phyloP scores from a whole-genome alignment of 2,113 vertebrate genomes.

The Pelecanoides urinatrix region DNA sequence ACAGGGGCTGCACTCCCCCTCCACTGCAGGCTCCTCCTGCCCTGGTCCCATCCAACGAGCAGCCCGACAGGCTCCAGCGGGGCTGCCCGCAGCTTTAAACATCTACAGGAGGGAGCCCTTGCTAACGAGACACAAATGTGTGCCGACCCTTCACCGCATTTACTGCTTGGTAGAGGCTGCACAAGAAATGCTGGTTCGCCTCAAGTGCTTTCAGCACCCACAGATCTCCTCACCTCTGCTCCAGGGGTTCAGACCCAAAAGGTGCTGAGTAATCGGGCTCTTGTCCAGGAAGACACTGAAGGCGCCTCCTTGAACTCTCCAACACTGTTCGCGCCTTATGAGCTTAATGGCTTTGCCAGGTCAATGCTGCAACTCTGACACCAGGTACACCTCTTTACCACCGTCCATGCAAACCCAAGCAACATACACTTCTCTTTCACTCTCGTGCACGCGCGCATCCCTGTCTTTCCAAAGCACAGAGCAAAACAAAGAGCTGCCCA shows the following conservation, averaged over 20 bases:
- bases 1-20: fast-evolving
- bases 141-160: fast-evolving
- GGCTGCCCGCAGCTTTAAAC: neutral
- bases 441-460: fast-evolving
- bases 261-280: neutral
- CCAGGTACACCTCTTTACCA: neutral
- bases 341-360: neutral
- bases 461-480: neutral
- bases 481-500: neutral
- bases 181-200: neutral
- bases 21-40: neutral
- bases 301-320: neutral
- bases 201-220: neutral
- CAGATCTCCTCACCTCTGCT: neutral
- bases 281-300: fast-evolving
- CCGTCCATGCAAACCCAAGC: neutral
- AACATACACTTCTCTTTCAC: fast-evolving
- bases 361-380: neutral
- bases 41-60: neutral
- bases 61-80: neutral
- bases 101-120: neutral
- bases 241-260: neutral
- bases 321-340: fast-evolving
- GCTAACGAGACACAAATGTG: neutral
- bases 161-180: neutral